Conservation (phyloP, 2,113 vertebrate genomes). For the Echinops telfairi region DNA sequence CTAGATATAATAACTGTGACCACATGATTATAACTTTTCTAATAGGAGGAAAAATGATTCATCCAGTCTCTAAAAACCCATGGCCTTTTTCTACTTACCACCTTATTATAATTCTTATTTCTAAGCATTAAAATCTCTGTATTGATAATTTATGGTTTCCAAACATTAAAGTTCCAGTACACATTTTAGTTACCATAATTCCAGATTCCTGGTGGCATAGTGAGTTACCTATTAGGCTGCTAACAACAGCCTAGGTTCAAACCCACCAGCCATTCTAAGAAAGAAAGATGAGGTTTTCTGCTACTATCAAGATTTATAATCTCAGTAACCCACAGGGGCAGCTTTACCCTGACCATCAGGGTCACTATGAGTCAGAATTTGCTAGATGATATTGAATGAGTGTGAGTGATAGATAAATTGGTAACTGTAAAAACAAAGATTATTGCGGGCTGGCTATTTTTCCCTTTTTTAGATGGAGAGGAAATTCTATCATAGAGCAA, state of each 20-base stretch:
- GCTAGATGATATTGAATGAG: too few relatives aligned
- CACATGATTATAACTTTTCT: constrained; percentile 1
- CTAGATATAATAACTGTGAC: neutral
- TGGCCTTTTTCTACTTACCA: neutral
- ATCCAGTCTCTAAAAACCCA: neutral
- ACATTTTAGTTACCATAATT: constrained; percentile 53
- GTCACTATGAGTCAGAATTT: too few relatives aligned
- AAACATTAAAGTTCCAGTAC: constrained; percentile 35
- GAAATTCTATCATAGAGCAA: neutral
- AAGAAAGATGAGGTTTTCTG: too few relatives aligned
- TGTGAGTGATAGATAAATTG: neutral
- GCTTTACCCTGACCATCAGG: too few relatives aligned
- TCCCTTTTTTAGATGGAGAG: neutral
- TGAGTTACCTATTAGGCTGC: too few relatives aligned
- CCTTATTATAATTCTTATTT: neutral
- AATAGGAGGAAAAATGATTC: neutral
- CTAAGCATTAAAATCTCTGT: too few relatives aligned
- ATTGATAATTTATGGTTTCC: neutral
- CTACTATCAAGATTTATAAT: too few relatives aligned
- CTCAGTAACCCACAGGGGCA: too few relatives aligned
- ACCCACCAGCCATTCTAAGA: too few relatives aligned
- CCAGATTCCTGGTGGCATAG: too few relatives aligned
- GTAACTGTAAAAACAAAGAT: constrained; percentile 29
- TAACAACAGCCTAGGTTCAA: too few relatives aligned
- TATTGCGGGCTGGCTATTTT: constrained; percentile 19